Base-by-base conservation (phyloP, 1,140 invertebrate genomes). In the Scaptomyza hsui region DNA sequence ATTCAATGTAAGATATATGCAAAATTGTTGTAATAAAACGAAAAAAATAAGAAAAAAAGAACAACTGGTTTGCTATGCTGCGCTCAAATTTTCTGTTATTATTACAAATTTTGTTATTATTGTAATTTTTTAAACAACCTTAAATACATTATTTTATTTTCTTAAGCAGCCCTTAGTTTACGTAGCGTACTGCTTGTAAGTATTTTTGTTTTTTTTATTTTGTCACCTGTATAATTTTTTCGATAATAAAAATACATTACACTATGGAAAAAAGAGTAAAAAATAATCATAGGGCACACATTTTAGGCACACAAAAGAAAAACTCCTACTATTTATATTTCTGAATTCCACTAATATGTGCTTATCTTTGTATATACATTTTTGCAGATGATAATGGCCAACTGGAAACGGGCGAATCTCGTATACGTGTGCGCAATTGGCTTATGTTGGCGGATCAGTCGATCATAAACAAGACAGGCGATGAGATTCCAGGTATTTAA, bases 381-480 rank as follows among this genome's bases (percentile, higher is more conserved):
- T 76, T 85, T 85, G 2, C 73, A 85, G 77, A 80, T 77, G 73
- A 83, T 19, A 78, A 63, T 67, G 72, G 39, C 9, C 72, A 67
- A 15, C 61, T 80, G 12, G 77, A 90, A 26, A 49, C 69, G 5
- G 79, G 74, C 12, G 89, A 91, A 60, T 90, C 90, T 21, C 69
- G 90, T 19, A 91, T 91, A 12, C 75, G 90, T 7, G 90, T 91
- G 4, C 88, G 90, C 35, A 91, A 91, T 39, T 91, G 90, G 90
- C 57, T 91, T 10, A 91, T 91, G 90, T 42, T 91, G 69, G 88
- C 90, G 4, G 90, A 91, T 78, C 89, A 91, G 47, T 90, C 89
- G 32, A 79, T 91, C 18, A 83, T 91, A 7, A 75, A 53, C n/a
- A 89, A 85, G 41, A 68, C 53, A 19, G 48, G 67, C 12, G 71